Evolutionary conservation across 2,888 invertebrate genomes (phyloP), one percentile per base, ranked within the genome.

Genomic region (Imbricaverruca yamaguchii): DNA sequence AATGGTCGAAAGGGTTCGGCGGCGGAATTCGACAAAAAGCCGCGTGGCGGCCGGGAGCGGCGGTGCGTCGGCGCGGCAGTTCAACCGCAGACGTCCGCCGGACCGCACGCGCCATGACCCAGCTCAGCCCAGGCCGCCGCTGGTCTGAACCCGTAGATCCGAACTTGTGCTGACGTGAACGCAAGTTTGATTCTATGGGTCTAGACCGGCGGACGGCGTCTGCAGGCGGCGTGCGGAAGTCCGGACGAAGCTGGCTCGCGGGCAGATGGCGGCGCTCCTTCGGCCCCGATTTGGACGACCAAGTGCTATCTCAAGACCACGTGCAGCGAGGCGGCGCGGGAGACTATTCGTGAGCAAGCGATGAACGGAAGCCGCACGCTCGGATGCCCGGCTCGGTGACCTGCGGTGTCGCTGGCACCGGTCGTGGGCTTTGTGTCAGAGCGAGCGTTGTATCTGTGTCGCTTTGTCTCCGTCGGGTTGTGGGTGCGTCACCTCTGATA

Each of bases 111-210:
- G 12, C n/a, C 23, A 12, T 12, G 10, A n/a, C 65, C 7, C 9
- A 65, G 65, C 39, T 39, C 39, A 39, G 39, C 39, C 59, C 59
- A 15, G 12, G 23, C 67, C 67, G 67, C 67, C 25, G n/a, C 67
- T 15, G 67, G 67, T 13, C 67, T 67, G 9, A 67, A 67, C 67
- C 67, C 67, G 67, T 67, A 67, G 67, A 67, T 67, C 67, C 67
- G 67, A 67, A 67, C 67, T 67, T 67, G 67, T 67, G 67, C n/a
- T 67, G 25, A 13, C 12, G 12, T 23, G 21, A 25, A 25, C 67
- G 21, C 67, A 67, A 67, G 67, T 67, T 67, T 67, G 67, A 67
- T 25, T 67, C 25, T 67, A 67, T 67, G 67, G 67, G 67, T 67
- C 25, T 67, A 67, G 67, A 2, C 67, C 67, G 67, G 67, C n/a